Conservation (phyloP, 2,113 vertebrate species). For the Corydoras sp. region DNA sequence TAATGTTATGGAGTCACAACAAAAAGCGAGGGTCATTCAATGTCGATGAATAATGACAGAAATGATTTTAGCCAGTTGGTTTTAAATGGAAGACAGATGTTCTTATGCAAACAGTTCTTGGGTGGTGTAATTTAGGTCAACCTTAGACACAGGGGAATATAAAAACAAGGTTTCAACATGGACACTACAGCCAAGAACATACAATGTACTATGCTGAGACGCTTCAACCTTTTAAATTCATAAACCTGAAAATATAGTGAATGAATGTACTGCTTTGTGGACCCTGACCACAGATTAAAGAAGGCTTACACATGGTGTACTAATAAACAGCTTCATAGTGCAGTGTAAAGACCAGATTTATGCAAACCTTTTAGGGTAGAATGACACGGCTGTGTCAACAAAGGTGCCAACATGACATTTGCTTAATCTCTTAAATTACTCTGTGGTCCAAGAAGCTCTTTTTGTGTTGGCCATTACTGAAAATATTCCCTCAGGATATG, state of each 20-base stretch:
- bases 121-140: constrained; percentile 62
- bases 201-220: constrained; percentile 16
- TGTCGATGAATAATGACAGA: constrained; percentile 9
- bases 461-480: constrained; percentile 13
- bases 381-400: constrained; percentile 4
- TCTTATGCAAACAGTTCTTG: constrained; percentile 48
- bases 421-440: constrained; percentile 29
- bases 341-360: neutral
- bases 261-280: constrained; percentile 19
- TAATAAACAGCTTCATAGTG: neutral
- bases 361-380: constrained; percentile 4
- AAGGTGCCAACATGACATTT: constrained; percentile 18
- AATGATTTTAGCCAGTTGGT: constrained; percentile 53
- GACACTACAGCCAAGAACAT: constrained; percentile 33
- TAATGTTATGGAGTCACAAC: too few relatives aligned
- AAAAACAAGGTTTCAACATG: constrained; percentile 46
- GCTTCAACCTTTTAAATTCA: constrained; percentile 23
- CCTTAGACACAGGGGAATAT: constrained; percentile 46
- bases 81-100: constrained; percentile 60
- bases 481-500: neutral
- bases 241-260: constrained; percentile 31
- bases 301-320: neutral
- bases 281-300: constrained; percentile 5
- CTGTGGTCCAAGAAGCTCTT: constrained; percentile 6
- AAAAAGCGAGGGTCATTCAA: too few relatives aligned